phyloP scores from a whole-genome alignment of 2,797 vertebrate genomes.

The Synanceia verrucosa region DNA sequence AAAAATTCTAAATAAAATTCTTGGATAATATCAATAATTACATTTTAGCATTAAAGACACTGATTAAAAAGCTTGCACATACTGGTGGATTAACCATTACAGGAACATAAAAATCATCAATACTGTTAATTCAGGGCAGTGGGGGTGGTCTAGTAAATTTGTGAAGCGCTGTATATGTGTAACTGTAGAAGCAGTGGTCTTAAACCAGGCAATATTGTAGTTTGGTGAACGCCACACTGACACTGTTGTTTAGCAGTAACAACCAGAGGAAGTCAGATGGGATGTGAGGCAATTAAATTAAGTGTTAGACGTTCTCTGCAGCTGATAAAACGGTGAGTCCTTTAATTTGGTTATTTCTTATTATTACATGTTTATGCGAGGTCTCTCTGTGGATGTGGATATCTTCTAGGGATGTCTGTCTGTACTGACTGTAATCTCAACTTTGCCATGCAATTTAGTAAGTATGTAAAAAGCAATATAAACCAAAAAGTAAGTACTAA shows the following conservation, averaged over 20 bases:
- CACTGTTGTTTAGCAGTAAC: conserved; percentile 1
- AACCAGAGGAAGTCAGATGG: conserved; percentile 2
- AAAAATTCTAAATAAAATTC: no score
- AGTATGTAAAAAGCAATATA: no score
- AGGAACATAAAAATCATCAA: no score
- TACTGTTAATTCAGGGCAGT: no score
- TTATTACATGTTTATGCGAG: background rate
- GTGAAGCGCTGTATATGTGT: no score
- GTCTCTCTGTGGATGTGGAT: background rate
- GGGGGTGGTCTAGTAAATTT: no score
- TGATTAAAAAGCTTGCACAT: no score
- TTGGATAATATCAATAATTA: no score
- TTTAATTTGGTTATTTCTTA: background rate
- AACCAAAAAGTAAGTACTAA: no score
- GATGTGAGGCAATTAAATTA: conserved; percentile 9
- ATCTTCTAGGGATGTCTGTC: background rate
- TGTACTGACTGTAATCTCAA: background rate
- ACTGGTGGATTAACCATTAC: no score
- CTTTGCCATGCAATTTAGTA: background rate
- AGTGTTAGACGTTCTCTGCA: conserved; percentile 10
- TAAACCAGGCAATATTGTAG: background rate
- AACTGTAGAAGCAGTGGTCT: background rate
- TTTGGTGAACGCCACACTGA: background rate
- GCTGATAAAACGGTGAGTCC: conserved; percentile 7
- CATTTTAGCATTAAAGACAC: no score